Evolutionary conservation across 2,888 invertebrate species (phyloP).

Genomic region (Norana najaformis): DNA sequence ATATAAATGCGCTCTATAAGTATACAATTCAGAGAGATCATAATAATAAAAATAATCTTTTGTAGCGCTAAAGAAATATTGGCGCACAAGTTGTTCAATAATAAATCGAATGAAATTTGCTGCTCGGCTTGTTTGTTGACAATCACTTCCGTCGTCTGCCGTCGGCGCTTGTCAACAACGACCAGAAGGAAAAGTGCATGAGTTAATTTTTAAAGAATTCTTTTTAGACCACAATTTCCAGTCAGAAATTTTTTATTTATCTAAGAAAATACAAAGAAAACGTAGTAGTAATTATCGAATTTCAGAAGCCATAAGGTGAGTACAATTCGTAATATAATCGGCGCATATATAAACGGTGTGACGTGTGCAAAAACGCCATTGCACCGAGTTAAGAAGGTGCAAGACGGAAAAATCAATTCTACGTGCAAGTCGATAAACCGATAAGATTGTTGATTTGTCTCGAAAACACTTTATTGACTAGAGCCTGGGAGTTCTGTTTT

Average conservation of each 20-base stretch:
- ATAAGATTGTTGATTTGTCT: too few species aligned
- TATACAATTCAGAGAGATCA: too few species aligned
- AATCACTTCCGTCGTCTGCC: constrained; percentile 19
- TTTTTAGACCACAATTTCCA: neutral
- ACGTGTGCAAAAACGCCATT: too few species aligned
- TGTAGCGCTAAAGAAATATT: neutral
- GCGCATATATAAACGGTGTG: neutral
- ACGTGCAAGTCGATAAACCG: too few species aligned
- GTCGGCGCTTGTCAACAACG: neutral
- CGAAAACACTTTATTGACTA: too few species aligned
- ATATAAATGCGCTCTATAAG: too few species aligned
- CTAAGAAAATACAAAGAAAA: neutral
- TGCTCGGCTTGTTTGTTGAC: neutral
- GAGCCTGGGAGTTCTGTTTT: too few species aligned
- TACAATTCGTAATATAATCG: neutral
- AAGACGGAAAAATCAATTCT: too few species aligned
- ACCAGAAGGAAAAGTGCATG: neutral
- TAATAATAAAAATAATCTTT: neutral
- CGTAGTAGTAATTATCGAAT: neutral
- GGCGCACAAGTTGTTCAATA: neutral
- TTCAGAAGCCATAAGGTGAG: neutral
- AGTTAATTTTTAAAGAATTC: neutral
- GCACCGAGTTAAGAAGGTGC: too few species aligned
- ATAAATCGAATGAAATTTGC: neutral
- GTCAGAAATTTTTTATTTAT: neutral